These are phyloP conservation scores for Tympanoctomys barrerae DNA, from an alignment of 2,797 vertebrate genomes.

Conservation along the genomic window DNA sequence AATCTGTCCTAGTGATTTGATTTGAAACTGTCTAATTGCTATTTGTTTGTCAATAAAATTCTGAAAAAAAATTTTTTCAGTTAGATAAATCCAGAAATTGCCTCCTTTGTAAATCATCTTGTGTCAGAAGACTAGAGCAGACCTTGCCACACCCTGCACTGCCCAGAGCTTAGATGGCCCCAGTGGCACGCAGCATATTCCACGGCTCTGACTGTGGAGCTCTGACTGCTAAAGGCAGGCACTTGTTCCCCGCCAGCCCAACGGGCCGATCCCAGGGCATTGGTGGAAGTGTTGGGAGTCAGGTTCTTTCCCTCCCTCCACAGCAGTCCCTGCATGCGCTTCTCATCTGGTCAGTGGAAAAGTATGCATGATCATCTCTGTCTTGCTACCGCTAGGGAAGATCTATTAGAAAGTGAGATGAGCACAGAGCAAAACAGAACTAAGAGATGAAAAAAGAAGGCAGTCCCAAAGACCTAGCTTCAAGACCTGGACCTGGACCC, in stretches of 20 bases:
- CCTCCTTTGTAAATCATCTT: background rate
- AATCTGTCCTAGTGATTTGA: no score
- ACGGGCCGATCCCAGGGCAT: background rate
- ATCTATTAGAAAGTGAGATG: background rate
- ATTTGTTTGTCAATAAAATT: no score
- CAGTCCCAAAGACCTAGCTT: background rate
- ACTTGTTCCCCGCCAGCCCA: background rate
- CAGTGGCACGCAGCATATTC: background rate
- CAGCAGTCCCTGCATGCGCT: background rate
- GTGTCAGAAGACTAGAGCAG: background rate
- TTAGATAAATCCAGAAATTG: background rate
- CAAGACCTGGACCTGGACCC: background rate
- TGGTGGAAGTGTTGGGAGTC: background rate
- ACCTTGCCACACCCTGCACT: background rate
- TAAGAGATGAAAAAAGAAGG: conserved; percentile 3
- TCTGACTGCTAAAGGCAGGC: background rate
- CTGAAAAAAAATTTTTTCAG: no score
- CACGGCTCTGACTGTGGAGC: background rate
- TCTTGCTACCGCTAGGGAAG: background rate
- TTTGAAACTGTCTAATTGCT: no score
- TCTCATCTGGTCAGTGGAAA: background rate
- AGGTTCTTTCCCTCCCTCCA: background rate
- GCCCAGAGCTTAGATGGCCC: background rate
- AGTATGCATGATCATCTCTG: background rate
- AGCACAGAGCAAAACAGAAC: conserved; percentile 59